phyloP scores from a whole-genome alignment of 2,113 vertebrate genomes.

The Puma concolor region DNA sequence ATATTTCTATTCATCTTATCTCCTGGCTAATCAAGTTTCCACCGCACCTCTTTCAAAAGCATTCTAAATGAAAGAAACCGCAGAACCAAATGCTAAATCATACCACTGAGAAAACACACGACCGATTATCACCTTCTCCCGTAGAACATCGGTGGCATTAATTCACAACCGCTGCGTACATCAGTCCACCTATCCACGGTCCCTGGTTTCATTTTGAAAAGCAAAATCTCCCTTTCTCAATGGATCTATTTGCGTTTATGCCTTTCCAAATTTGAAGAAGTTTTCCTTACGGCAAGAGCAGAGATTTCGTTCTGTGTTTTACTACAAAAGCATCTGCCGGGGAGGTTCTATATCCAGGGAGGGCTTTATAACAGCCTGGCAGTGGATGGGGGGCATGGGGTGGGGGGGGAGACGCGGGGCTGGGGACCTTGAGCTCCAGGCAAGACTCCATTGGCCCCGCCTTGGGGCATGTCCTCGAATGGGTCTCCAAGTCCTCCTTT shows the following conservation, averaged over 20 bases:
- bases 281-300: slow-evolving; percentile 39
- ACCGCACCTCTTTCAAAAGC: background rate
- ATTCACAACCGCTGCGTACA: background rate
- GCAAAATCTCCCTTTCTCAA: slow-evolving; percentile 37
- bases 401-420: background rate
- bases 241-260: slow-evolving; percentile 48
- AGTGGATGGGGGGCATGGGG: background rate
- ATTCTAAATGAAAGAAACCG: background rate
- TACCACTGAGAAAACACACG: background rate
- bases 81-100: background rate
- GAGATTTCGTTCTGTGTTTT: background rate
- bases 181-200: background rate
- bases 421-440: background rate
- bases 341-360: background rate
- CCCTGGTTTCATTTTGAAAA: slow-evolving; percentile 65
- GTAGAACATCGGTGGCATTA: background rate
- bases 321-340: background rate
- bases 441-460: background rate
- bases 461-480: background rate
- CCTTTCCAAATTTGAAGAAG: background rate
- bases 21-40: background rate
- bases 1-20: background rate
- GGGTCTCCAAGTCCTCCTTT: background rate
- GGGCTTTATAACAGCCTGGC: background rate
- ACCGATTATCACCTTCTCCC: background rate